phyloP scores from a whole-genome alignment of 2,888 invertebrate species.

The Oxyteleia sp. region DNA sequence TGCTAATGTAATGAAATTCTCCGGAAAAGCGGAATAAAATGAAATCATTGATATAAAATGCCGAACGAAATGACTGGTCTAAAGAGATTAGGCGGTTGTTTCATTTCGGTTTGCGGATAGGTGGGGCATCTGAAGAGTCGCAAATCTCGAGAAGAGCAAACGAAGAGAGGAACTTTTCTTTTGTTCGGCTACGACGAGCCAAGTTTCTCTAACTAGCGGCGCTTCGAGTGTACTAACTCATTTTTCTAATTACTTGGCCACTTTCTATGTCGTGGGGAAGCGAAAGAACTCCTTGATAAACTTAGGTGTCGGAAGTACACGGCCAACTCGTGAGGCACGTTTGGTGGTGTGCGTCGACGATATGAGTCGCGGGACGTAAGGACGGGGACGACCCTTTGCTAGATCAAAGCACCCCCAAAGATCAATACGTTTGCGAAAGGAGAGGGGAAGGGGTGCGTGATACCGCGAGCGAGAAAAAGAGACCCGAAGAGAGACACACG shows the following conservation, averaged over 20 bases:
- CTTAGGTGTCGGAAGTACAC: slow-evolving; percentile 82
- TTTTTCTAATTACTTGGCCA: slow-evolving; percentile 86
- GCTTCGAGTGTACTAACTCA: slow-evolving; percentile 83
- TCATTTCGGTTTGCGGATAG: slow-evolving; percentile 11
- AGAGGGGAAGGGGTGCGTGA: slow-evolving; percentile 71
- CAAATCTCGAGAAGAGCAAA: slow-evolving; percentile 41
- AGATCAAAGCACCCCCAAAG: slow-evolving; percentile 87
- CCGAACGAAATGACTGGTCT: slow-evolving; percentile 12
- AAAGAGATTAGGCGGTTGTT: slow-evolving; percentile 33
- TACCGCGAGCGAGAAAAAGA: slow-evolving; percentile 69
- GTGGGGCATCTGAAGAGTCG: slow-evolving; percentile 39
- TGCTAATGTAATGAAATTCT: slow-evolving; percentile 8
- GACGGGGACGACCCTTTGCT: slow-evolving; percentile 81
- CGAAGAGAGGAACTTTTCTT: slow-evolving; percentile 43
- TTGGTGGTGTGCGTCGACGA: slow-evolving; percentile 72
- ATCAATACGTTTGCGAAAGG: slow-evolving; percentile 85
- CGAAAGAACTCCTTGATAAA: slow-evolving; percentile 81
- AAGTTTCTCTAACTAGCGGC: slow-evolving; percentile 79
- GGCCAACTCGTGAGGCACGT: slow-evolving; percentile 70
- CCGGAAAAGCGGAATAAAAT: neutral
- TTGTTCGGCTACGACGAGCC: slow-evolving; percentile 41
- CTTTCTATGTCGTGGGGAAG: slow-evolving; percentile 78
- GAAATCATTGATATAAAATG: slow-evolving; percentile 1
- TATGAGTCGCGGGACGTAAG: slow-evolving; percentile 64
- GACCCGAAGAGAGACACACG: too few species aligned